Base-by-base conservation (phyloP, 2,888 invertebrate genomes). In the Gasteruption jaculator region DNA sequence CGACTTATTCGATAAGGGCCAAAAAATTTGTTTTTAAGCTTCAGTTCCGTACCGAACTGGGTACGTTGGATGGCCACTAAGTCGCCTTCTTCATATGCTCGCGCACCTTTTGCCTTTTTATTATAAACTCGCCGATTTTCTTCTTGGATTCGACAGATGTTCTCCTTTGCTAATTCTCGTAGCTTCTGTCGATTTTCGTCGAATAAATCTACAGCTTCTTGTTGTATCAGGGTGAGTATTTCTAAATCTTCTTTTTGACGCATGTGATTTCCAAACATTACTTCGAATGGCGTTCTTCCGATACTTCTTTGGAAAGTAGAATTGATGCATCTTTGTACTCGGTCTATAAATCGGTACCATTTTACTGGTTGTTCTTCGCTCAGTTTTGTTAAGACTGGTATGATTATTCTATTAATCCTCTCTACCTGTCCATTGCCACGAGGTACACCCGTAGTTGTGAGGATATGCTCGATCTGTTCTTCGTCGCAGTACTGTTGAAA, bases 41-140 rank as follows among this genome's bases (percentile, higher is more conserved):
- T 71, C 4, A 63, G 33, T 1, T 64, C 65, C 8, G 55, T 47
- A 3, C 61, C 63, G 44, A 61, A 62, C 38, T 69, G 64, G 1
- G 65, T 66, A 14, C 63, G 41, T 42, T 66, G 59, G 11, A 67
- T 65, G 3, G 63, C 64, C 1, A 68, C 63, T 15, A 57, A 20
- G 25, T 60, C 54, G 12, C 48, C 53, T 12, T 44, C 39, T 22
- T 46, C 19, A 45, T 58, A 57, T 32, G 32, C 31, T 5, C 12
- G 37, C 5, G 51, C 48, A 6, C 11, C 35, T 18, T 49, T 53
- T 21, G 48, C 19, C 29, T 35, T 43, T 15, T 25, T 40, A 8
- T 47, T 48, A 14, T 34, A 49, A 2, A 12, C 38, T 11, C 33
- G 29, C 16, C 45, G 29, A 36, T 52, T 54, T 40, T 54, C 54